Percentiles rank a stretch among this genome's conserved stretches.
phyloP scores from a whole-genome alignment of 2,888 invertebrate species.

The Epirrita christyi region DNA sequence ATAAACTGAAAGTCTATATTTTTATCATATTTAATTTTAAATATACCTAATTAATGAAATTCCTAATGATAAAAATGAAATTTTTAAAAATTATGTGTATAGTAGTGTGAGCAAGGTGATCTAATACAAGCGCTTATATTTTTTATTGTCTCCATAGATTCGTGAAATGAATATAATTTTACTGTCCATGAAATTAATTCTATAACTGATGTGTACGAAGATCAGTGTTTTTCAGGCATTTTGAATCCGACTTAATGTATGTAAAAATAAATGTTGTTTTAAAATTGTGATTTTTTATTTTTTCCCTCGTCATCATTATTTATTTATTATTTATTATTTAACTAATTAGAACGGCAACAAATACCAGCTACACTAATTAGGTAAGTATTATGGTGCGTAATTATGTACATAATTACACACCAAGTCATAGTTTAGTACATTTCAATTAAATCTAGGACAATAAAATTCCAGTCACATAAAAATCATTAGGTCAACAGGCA shows the following conservation, averaged over 20 bases:
- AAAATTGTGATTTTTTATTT: slow-evolving; percentile 78
- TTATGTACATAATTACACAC: too few species aligned
- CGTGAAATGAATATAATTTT: slow-evolving; percentile 73
- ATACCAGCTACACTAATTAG: too few species aligned
- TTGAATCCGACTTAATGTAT: slow-evolving; percentile 85
- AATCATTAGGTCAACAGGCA: too few species aligned
- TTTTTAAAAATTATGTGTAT: slow-evolving; percentile 81
- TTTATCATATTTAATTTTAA: slow-evolving; percentile 80
- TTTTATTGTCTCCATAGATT: slow-evolving; percentile 63
- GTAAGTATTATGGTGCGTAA: too few species aligned
- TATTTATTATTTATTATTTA: too few species aligned
- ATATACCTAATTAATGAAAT: slow-evolving; percentile 78
- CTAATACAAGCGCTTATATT: slow-evolving; percentile 56
- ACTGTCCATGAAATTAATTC: slow-evolving; percentile 79
- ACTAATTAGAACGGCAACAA: too few species aligned
- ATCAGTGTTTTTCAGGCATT: slow-evolving; percentile 84
- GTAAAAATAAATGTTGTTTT: slow-evolving; percentile 86
- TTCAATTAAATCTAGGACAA: too few species aligned
- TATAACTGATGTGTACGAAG: slow-evolving; percentile 82
- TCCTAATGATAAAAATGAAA: slow-evolving; percentile 79
- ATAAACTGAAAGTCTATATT: slow-evolving; percentile 79
- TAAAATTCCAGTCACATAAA: too few species aligned
- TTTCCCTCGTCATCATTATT: too few species aligned
- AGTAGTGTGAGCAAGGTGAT: slow-evolving; percentile 70
- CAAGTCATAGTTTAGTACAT: too few species aligned